These are phyloP conservation scores for Strix aluco DNA, from an alignment of 2,113 vertebrate species.

Conservation along the genomic window DNA sequence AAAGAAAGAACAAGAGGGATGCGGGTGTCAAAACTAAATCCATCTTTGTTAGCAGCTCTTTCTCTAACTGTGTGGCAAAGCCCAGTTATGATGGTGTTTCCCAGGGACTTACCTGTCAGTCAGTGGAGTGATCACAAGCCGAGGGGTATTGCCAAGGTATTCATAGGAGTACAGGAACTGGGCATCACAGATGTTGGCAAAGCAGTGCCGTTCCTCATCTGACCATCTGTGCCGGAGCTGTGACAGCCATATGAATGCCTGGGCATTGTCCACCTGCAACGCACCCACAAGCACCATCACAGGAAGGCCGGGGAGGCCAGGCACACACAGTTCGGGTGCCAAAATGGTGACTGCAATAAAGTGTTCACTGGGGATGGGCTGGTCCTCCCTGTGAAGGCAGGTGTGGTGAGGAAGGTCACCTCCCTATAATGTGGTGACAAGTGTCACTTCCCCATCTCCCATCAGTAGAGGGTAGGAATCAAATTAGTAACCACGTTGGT, in stretches of 20 bases:
- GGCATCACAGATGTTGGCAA: constrained; percentile 93
- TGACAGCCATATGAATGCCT: constrained; percentile 93
- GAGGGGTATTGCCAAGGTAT: constrained; percentile 94
- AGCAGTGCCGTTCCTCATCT: constrained; percentile 88
- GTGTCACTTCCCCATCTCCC: neutral
- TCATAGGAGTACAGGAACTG: constrained; percentile 94
- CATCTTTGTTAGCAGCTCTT: neutral
- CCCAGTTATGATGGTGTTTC: neutral
- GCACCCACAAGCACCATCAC: neutral
- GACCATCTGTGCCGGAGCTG: constrained; percentile 93
- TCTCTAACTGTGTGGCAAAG: neutral
- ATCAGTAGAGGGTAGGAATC: neutral
- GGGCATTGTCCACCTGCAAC: constrained; percentile 86
- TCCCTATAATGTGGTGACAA: neutral
- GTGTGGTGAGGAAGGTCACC: neutral
- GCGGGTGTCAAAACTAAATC: neutral
- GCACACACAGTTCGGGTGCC: neutral
- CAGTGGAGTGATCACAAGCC: constrained; percentile 94
- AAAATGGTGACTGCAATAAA: neutral
- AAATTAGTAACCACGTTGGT: neutral
- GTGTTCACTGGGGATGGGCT: accelerated
- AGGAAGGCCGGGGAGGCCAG: too few relatives aligned
- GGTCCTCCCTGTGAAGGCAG: neutral
- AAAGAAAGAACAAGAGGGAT: neutral
- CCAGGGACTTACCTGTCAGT: constrained; percentile 85